Conservation (phyloP, 2,113 vertebrate genomes). For the Bungarus multicinctus region DNA sequence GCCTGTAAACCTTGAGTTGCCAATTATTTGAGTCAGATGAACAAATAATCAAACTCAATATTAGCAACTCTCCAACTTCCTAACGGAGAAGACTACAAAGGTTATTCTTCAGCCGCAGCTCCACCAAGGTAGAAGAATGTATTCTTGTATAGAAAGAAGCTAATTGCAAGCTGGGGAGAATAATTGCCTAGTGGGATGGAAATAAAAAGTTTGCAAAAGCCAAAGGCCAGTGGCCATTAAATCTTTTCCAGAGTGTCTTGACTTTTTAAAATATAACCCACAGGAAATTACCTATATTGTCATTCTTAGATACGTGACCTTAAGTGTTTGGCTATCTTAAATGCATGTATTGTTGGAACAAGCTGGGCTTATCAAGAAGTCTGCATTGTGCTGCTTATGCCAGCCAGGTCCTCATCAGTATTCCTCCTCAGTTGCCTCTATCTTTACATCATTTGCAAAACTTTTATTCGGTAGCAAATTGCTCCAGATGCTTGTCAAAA, state of each 20-base stretch:
- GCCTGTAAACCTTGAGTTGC: not conserved
- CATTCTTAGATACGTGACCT: constrained; percentile 14
- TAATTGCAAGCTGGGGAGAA: not conserved
- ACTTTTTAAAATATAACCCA: not conserved
- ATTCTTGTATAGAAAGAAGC: not conserved
- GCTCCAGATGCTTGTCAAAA: constrained; percentile 12
- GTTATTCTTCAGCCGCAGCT: not conserved
- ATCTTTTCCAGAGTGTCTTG: not conserved
- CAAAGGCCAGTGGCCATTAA: constrained; percentile 5
- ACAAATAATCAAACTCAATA: not conserved
- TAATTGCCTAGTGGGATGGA: not conserved
- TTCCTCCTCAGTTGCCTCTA: not conserved
- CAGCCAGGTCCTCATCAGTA: constrained; percentile 1
- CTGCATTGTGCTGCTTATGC: not conserved
- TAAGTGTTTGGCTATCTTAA: not conserved
- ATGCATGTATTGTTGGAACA: constrained; percentile 4
- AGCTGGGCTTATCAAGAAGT: not conserved
- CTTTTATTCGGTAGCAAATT: constrained; percentile 1
- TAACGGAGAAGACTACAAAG: not conserved
- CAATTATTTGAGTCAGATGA: not conserved
- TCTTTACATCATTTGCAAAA: not conserved
- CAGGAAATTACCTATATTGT: not conserved
- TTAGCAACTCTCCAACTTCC: not conserved
- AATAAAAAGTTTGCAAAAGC: not conserved
- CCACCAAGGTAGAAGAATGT: not conserved